Percentiles rank a stretch among this genome's conserved stretches.
These are phyloP conservation scores for Pterophyllum scalare DNA, from an alignment of 2,113 vertebrate genomes.

Conservation along the genomic window DNA sequence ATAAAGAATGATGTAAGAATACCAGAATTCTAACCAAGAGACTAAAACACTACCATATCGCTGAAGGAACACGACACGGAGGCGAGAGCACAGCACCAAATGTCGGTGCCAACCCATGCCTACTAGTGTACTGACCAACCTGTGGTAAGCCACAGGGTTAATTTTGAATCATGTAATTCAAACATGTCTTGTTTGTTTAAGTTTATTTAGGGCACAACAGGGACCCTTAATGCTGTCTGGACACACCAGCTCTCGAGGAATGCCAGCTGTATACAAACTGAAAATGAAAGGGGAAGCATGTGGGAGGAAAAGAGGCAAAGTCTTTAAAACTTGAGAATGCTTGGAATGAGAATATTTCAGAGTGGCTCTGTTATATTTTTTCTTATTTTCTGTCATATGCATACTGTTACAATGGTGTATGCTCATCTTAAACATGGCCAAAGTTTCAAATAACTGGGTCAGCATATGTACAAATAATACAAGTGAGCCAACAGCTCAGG, in stretches of 20 bases:
- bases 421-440: neutral
- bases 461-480: neutral
- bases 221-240: slow-evolving; percentile 44
- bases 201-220: slow-evolving; percentile 67
- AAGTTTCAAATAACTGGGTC: neutral
- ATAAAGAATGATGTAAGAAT: too few species aligned
- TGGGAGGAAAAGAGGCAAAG: slow-evolving; percentile 11
- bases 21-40: too few species aligned
- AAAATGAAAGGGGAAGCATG: slow-evolving; percentile 42
- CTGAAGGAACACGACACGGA: slow-evolving; percentile 33
- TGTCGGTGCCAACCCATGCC: slow-evolving; percentile 54
- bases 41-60: too few species aligned
- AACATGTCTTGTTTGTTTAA: slow-evolving; percentile 64
- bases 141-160: slow-evolving; percentile 62
- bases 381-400: neutral
- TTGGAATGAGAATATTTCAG: slow-evolving; percentile 34
- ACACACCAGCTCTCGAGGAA: slow-evolving; percentile 26
- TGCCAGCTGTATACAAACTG: slow-evolving; percentile 27
- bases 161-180: slow-evolving; percentile 74
- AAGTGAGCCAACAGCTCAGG: neutral
- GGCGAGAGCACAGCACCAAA: slow-evolving; percentile 16
- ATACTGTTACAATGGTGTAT: neutral
- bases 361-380: neutral
- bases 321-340: slow-evolving; percentile 34
- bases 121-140: slow-evolving; percentile 58